Conservation (phyloP, 2,113 vertebrate genomes). For the Micromys minutus region DNA sequence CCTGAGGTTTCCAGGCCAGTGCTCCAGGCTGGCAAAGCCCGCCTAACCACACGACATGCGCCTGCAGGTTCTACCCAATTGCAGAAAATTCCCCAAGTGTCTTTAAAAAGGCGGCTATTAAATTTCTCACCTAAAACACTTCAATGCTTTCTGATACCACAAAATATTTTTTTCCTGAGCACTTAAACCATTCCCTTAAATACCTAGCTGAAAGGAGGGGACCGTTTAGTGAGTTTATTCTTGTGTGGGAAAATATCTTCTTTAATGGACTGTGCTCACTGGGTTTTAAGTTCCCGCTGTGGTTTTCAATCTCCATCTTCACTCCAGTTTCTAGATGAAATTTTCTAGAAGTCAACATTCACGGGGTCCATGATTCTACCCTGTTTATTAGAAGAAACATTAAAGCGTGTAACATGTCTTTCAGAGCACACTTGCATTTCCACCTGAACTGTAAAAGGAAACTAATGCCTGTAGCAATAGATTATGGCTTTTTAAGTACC, state of each 20-base stretch:
- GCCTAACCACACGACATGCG: conserved; percentile 15
- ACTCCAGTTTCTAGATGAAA: conserved; percentile 16
- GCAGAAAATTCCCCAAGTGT: conserved; percentile 60
- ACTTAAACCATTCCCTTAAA: conserved; percentile 70
- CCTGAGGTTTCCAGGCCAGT: conserved; percentile 52
- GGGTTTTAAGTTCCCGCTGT: conserved; percentile 52
- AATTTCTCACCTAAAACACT: conserved; percentile 63
- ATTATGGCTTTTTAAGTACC: conserved; percentile 81
- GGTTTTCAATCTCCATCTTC: conserved; percentile 61
- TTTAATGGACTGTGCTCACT: neutral
- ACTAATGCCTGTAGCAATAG: conserved; percentile 73
- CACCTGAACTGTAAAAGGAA: conserved; percentile 77
- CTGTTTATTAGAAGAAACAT: conserved; percentile 70
- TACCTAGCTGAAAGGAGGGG: conserved; percentile 68
- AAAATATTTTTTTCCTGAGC: conserved; percentile 44
- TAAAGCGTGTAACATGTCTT: conserved; percentile 66
- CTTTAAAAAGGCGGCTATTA: conserved; percentile 61
- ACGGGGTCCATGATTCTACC: neutral
- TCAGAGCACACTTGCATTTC: conserved; percentile 36
- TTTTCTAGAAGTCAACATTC: conserved; percentile 41
- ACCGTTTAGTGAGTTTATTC: conserved; percentile 64
- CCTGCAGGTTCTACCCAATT: conserved; percentile 49
- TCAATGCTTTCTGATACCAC: conserved; percentile 59
- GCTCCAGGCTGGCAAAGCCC: conserved; percentile 4
- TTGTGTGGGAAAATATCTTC: conserved; percentile 44